Percentiles rank a stretch among this genome's conserved stretches.
Evolutionary conservation across 2,888 invertebrate species (phyloP).

Genomic region (Tenthredo livida): DNA sequence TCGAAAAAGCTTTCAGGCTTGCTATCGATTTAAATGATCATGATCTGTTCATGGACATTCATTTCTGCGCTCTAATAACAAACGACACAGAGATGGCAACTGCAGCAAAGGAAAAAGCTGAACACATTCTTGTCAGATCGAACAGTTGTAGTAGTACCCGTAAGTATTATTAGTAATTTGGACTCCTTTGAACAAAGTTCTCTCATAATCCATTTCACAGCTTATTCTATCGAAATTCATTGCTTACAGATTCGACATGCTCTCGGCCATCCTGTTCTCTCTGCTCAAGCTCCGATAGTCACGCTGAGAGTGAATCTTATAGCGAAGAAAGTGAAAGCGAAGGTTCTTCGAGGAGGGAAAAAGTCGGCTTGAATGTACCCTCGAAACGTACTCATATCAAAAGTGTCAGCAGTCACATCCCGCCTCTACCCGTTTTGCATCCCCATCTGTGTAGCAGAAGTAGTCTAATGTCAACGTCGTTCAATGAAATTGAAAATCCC

Average conservation of each 20-base stretch:
- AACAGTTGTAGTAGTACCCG: conserved; percentile 76
- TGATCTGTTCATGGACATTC: conserved; percentile 92
- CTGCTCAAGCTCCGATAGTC: conserved; percentile 79
- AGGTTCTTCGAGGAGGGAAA: conserved; percentile 67
- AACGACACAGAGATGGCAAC: conserved; percentile 83
- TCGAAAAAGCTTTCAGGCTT: conserved; percentile 91
- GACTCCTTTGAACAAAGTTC: background rate
- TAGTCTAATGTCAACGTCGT: conserved; percentile 63
- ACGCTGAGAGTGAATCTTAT: conserved; percentile 75
- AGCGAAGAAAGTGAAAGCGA: conserved; percentile 75
- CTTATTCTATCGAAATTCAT: background rate
- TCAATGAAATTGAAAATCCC: conserved; percentile 60
- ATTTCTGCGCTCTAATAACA: conserved; percentile 85
- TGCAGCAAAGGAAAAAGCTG: conserved; percentile 86
- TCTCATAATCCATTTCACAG: background rate
- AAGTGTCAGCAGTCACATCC: conserved; percentile 75
- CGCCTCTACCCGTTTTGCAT: conserved; percentile 70
- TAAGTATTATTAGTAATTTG: conserved; percentile 63
- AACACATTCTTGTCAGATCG: conserved; percentile 76
- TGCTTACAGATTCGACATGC: conserved; percentile 84
- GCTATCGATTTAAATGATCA: conserved; percentile 92
- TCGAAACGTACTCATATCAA: conserved; percentile 77
- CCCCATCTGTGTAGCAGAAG: conserved; percentile 62
- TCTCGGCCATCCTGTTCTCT: conserved; percentile 87
- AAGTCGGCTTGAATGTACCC: conserved; percentile 71